These are phyloP conservation scores for Xylota segnis DNA, from an alignment of 2,888 invertebrate genomes.

Conservation along the genomic window DNA sequence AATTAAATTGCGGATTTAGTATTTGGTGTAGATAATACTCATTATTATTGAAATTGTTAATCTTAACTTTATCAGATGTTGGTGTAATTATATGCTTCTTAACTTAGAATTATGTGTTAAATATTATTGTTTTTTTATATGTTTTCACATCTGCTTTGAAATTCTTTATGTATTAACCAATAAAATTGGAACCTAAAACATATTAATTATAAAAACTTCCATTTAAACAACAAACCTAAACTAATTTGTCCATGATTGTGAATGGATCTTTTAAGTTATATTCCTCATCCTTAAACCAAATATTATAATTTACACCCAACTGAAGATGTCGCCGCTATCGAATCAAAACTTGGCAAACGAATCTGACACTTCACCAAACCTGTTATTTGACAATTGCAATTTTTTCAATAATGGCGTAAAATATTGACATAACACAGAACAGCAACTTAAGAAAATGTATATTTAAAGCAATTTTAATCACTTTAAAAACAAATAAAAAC, in stretches of 20 bases:
- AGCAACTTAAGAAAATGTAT: constrained; percentile 35
- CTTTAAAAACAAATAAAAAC: constrained; percentile 27
- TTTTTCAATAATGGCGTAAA: constrained; percentile 76
- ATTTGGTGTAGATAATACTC: too few relatives aligned
- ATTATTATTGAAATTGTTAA: too few relatives aligned
- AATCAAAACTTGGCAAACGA: constrained; percentile 63
- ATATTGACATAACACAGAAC: constrained; percentile 74
- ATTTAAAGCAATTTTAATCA: constrained; percentile 36
- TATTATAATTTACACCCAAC: not conserved
- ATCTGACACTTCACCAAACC: constrained; percentile 65
- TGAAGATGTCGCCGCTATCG: not conserved
- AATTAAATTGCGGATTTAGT: too few relatives aligned
- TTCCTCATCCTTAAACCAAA: constrained; percentile 23
- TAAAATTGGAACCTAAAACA: too few relatives aligned
- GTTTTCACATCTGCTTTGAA: too few relatives aligned
- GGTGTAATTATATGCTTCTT: too few relatives aligned
- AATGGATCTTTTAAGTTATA: not conserved
- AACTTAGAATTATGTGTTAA: too few relatives aligned
- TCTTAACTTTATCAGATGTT: too few relatives aligned
- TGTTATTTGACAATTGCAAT: constrained; percentile 69
- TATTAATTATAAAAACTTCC: too few relatives aligned
- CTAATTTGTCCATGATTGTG: constrained; percentile 15
- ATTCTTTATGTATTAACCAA: too few relatives aligned
- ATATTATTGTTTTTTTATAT: too few relatives aligned
- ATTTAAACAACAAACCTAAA: too few relatives aligned